Percentiles rank a stretch among this genome's conserved stretches.
Conservation (phyloP, 2,888 invertebrate genomes). For the Yponomeuta evonymella region DNA sequence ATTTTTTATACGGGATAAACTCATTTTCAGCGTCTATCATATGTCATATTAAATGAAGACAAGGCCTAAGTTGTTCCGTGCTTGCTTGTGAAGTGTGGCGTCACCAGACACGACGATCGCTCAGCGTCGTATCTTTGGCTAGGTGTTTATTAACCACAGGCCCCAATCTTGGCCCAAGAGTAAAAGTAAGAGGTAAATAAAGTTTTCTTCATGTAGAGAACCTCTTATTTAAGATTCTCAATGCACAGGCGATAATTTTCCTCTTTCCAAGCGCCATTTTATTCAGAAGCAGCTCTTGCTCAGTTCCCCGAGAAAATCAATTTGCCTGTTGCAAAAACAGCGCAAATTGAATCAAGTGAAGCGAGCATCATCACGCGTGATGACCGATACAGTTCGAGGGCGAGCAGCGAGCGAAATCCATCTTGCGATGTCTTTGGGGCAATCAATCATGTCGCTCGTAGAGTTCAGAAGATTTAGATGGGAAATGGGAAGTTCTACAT, state of each 20-base stretch:
- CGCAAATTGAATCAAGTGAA: slow-evolving; percentile 39
- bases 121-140: too few species aligned
- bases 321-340: slow-evolving; percentile 32
- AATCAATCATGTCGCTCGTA: slow-evolving; percentile 7
- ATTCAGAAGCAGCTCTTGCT: neutral
- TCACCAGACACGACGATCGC: too few species aligned
- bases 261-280: neutral
- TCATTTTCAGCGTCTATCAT: too few species aligned
- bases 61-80: too few species aligned
- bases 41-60: too few species aligned
- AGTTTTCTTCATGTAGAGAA: too few species aligned
- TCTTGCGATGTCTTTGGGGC: slow-evolving; percentile 9
- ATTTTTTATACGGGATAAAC: too few species aligned
- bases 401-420: slow-evolving; percentile 5
- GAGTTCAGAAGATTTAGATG: neutral
- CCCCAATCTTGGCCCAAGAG: too few species aligned
- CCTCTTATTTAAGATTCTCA: too few species aligned
- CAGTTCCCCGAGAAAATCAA: slow-evolving; percentile 9
- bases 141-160: too few species aligned
- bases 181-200: too few species aligned
- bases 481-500: neutral
- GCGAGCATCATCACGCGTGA: slow-evolving; percentile 33
- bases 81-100: too few species aligned
- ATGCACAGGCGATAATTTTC: neutral
- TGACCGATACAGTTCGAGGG: slow-evolving; percentile 24